Conservation (phyloP, 1,140 invertebrate genomes). For the Drosophila pruinosa region DNA sequence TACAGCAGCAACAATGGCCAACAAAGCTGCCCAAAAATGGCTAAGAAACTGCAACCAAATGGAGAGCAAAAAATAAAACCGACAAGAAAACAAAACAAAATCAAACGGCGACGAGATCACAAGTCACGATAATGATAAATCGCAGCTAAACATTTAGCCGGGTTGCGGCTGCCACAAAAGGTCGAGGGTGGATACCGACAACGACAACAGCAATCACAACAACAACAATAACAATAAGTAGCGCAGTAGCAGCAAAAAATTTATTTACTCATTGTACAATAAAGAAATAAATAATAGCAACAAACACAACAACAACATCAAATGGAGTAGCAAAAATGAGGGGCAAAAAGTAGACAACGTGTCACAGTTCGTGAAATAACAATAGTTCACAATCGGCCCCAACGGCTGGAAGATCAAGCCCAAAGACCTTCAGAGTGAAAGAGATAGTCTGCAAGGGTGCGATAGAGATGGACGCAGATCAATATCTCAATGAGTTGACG, state of each 20-base stretch:
- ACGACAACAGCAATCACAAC: conserved; percentile 31
- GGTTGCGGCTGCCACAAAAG: conserved; percentile 74
- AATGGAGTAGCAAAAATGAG: conserved; percentile 26
- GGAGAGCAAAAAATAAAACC: conserved; percentile 16
- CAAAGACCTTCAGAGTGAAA: conserved; percentile 13
- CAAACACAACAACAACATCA: conserved; percentile 40
- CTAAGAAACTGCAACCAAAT: conserved; percentile 51
- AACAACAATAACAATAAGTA: conserved; percentile 35
- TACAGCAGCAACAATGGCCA: conserved; percentile 19
- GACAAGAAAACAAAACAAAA: conserved; percentile 19
- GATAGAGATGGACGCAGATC: conserved; percentile 43
- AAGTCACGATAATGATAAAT: conserved; percentile 82
- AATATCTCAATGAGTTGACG: conserved; percentile 81
- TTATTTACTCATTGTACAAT: conserved; percentile 81
- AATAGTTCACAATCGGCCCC: conserved; percentile 77
- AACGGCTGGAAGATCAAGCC: conserved; percentile 68
- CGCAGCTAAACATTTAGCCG: conserved; percentile 79
- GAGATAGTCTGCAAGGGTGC: conserved; percentile 11
- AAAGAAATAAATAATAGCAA: conserved; percentile 76
- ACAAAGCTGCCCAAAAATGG: conserved; percentile 50
- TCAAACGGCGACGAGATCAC: conserved; percentile 74
- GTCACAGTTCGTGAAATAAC: conserved; percentile 82
- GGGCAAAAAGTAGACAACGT: conserved; percentile 55
- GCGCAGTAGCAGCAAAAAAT: conserved; percentile 67
- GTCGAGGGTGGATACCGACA: conserved; percentile 76